These are phyloP conservation scores for Diploptera punctata DNA, from an alignment of 2,888 invertebrate genomes.

Conservation along the genomic window DNA sequence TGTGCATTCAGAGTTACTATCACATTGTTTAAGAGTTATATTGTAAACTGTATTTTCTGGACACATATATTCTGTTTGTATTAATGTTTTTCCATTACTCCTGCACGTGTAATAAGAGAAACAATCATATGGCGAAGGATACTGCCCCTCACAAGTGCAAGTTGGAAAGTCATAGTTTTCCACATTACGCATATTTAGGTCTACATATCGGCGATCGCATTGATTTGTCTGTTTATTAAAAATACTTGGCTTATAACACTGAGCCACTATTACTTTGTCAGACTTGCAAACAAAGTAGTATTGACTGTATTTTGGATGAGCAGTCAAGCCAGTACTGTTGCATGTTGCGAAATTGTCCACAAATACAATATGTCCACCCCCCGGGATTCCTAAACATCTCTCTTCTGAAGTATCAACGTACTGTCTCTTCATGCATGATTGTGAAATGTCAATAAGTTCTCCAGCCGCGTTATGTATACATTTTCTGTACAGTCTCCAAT, in stretches of 20 bases:
- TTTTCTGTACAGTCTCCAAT: neutral
- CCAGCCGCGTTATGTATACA: neutral
- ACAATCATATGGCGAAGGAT: neutral
- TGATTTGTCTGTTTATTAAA: neutral
- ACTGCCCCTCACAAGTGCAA: neutral
- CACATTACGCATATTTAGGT: neutral
- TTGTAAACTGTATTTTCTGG: neutral
- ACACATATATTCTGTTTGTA: neutral
- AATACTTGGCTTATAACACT: neutral
- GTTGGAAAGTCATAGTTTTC: neutral
- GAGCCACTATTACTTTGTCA: neutral
- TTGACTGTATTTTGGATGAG: neutral
- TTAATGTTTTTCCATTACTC: neutral
- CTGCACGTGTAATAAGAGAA: neutral
- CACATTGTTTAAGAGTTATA: neutral
- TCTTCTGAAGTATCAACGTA: neutral
- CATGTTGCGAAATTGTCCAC: neutral
- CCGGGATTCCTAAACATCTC: neutral
- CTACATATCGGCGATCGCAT: neutral
- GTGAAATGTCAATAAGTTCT: neutral
- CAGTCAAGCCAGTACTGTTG: neutral
- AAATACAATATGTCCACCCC: neutral
- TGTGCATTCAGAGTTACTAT: neutral
- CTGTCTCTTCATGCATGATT: neutral
- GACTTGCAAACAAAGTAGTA: neutral